Conservation (phyloP, 2,888 invertebrate genomes). For the Griposia aprilina region DNA sequence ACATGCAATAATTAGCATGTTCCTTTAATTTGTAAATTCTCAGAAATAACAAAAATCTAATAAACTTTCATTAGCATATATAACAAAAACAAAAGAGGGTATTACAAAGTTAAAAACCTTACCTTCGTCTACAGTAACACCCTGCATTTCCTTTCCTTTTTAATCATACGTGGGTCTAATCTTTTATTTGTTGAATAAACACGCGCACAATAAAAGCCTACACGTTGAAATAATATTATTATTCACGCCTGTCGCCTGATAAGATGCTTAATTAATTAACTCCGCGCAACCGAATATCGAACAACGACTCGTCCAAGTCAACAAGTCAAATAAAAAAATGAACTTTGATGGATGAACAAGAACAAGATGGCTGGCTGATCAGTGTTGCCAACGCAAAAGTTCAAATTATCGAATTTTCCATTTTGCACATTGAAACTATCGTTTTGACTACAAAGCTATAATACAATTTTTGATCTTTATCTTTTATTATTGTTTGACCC, state of each 20-base stretch:
- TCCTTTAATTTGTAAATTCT: not conserved
- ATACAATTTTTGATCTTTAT: not conserved
- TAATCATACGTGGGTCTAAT: conserved; percentile 34
- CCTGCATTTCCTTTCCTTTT: conserved; percentile 45
- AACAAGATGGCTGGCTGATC: not conserved
- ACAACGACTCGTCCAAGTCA: not conserved
- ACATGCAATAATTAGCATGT: no score
- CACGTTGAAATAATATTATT: not conserved
- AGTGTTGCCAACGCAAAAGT: no score
- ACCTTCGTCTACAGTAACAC: conserved; percentile 40
- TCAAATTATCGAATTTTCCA: no score
- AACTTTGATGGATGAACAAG: not conserved
- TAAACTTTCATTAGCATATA: not conserved
- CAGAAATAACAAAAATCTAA: not conserved
- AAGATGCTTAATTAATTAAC: not conserved
- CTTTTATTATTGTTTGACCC: not conserved
- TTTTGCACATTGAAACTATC: no score
- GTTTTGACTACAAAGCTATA: no score
- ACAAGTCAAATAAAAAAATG: not conserved
- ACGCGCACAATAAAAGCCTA: not conserved
- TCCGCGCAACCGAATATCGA: not conserved
- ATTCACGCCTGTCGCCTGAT: not conserved
- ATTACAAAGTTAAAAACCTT: not conserved
- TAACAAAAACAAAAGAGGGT: conserved; percentile 35
- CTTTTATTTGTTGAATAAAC: not conserved